Evolutionary conservation across 2,113 vertebrate genomes (phyloP), one percentile per base, ranked within the genome.

Genomic region (Hirundichthys speculiger): DNA sequence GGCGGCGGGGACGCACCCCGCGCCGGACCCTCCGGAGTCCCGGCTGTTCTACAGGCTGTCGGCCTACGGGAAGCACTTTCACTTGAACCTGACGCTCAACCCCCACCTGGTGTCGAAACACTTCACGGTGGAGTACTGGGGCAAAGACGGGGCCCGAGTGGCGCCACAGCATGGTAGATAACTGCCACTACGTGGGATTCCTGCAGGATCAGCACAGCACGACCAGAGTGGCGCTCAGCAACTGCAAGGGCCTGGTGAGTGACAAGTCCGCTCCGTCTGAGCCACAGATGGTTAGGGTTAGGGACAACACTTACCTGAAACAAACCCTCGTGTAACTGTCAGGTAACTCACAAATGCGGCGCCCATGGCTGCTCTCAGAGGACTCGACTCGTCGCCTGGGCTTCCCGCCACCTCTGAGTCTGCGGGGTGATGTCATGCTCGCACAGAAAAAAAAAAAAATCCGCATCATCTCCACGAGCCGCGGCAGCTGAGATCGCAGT

Each of bases 11-110:
- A 71, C 30, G 9, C 30, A 10, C 38, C 60, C 79, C 57, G 73
- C 88, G 56, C 77, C 89, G 18, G 91, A 94, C 72, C 92, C 93
- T 69, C 86, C 92, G 24, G 92, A 93, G 86, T 88, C 95, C 88
- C 94, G 88, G 80, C 95, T 98, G 86, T 99, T 96, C 94, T 99
- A 98, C 93, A 95, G 94, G 92, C 95, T 99, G 90, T 96, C 95
- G 61, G 98, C 98, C 79, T 99, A 99, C 87, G 98, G 97, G 84
- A 98, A 95, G 94, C 96, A 97, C 95, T 98, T 99, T 96, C 94
- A 98, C 88, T 92, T 99, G 88, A 98, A 99, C 91, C 93, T 99
- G 92, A 98, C 94, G 70, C 95, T 96, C 87, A 99, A 94, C 92
- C 96, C 95, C 86, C 92, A 95, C 90, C 94, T 99, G 90, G 95